Conservation (phyloP, 2,113 vertebrate species). For the Macrotis lagotis region DNA sequence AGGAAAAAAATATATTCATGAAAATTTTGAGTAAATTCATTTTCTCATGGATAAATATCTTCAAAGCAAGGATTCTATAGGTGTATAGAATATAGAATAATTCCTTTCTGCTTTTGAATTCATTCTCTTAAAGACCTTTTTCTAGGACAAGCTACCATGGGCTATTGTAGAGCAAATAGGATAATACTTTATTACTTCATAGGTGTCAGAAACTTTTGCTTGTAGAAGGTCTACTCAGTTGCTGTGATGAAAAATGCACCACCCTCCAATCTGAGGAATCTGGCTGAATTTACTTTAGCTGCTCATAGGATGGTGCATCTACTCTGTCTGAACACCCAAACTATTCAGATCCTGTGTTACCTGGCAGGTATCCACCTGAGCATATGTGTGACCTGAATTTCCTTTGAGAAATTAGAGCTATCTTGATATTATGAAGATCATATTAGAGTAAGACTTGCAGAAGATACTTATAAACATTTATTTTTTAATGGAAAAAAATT, state of each 20-base stretch:
- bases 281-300: neutral
- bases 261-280: neutral
- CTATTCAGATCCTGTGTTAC: neutral
- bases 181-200: neutral
- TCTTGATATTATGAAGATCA: neutral
- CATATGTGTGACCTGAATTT: neutral
- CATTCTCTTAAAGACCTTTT: neutral
- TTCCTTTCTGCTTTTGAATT: neutral
- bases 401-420: neutral
- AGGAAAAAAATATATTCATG: neutral
- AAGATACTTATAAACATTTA: neutral
- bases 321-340: neutral
- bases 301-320: neutral
- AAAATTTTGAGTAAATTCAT: neutral
- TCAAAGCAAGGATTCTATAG: neutral
- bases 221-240: neutral
- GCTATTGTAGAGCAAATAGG: neutral
- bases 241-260: neutral
- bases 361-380: neutral
- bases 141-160: neutral
- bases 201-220: neutral
- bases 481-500: neutral
- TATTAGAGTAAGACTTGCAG: neutral
- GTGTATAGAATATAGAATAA: neutral
- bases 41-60: neutral